phyloP scores from a whole-genome alignment of 2,797 vertebrate genomes.

The Sebastes nivosus region DNA sequence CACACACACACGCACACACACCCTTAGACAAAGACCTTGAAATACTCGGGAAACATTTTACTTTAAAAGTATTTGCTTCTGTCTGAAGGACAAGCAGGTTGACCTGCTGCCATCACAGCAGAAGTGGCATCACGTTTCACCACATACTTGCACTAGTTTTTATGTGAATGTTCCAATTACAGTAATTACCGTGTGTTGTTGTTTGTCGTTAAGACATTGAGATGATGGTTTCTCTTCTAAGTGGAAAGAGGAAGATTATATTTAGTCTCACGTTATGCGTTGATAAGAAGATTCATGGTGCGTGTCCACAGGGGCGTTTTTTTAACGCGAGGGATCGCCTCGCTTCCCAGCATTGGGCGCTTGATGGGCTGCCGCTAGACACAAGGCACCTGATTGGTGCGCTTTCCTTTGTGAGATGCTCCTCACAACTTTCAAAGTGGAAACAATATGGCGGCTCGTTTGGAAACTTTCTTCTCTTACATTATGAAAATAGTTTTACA shows the following conservation, averaged over 20 bases:
- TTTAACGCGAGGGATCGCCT: no score
- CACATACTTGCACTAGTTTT: background rate
- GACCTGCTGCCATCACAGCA: background rate
- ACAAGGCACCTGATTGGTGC: no score
- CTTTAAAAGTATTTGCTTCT: background rate
- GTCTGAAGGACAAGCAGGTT: background rate
- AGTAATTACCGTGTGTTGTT: background rate
- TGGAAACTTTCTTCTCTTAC: no score
- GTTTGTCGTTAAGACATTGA: background rate
- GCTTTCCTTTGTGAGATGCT: no score
- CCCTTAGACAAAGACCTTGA: background rate
- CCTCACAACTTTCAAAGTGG: no score
- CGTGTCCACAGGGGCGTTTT: no score
- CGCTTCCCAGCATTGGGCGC: no score
- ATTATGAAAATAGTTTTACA: no score
- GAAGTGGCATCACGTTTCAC: background rate
- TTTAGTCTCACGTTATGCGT: background rate
- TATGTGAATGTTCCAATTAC: background rate
- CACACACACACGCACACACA: background rate
- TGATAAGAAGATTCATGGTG: background rate
- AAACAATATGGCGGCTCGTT: no score
- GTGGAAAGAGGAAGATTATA: background rate
- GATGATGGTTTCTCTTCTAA: background rate
- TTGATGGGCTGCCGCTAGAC: no score
- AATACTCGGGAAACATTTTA: constrained; percentile 6